Conservation (phyloP, 2,888 invertebrate genomes). For the Eristalis pertinax region DNA sequence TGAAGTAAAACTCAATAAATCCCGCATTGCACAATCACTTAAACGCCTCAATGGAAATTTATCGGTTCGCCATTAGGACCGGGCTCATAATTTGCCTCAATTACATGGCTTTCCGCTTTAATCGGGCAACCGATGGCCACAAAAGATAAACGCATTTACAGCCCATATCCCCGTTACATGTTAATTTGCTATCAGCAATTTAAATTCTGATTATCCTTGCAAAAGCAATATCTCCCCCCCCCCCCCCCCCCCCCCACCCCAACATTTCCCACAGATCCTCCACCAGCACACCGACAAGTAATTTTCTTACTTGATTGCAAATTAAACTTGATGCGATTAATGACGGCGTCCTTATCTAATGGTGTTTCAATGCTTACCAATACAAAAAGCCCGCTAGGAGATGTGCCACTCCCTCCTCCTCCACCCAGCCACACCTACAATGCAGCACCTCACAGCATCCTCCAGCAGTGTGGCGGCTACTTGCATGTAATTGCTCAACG, state of each 20-base stretch:
- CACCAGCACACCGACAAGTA: constrained; percentile 35
- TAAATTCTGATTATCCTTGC: constrained; percentile 51
- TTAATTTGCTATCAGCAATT: constrained; percentile 69
- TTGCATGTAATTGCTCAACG: constrained; percentile 67
- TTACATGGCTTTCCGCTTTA: not conserved
- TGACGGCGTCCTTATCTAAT: constrained; percentile 69
- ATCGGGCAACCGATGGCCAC: not conserved
- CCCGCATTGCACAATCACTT: not conserved
- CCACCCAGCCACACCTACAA: not conserved
- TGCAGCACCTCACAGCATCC: not conserved
- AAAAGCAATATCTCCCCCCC: not conserved
- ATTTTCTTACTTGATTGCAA: constrained; percentile 71
- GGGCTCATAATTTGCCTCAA: not conserved
- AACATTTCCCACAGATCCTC: too few relatives aligned
- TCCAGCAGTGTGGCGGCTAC: constrained; percentile 7
- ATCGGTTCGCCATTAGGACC: not conserved
- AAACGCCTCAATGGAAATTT: not conserved
- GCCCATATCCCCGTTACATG: constrained; percentile 40
- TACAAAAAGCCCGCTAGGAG: constrained; percentile 44
- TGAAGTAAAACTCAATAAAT: not conserved
- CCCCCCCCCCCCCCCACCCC: constrained; percentile 2
- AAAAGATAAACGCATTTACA: not conserved
- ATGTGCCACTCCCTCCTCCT: constrained; percentile 1
- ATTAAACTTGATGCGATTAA: constrained; percentile 71
- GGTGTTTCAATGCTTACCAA: constrained; percentile 61